Evolutionary conservation across 2,797 vertebrate genomes (phyloP).

Genomic region (Synanceia verrucosa): DNA sequence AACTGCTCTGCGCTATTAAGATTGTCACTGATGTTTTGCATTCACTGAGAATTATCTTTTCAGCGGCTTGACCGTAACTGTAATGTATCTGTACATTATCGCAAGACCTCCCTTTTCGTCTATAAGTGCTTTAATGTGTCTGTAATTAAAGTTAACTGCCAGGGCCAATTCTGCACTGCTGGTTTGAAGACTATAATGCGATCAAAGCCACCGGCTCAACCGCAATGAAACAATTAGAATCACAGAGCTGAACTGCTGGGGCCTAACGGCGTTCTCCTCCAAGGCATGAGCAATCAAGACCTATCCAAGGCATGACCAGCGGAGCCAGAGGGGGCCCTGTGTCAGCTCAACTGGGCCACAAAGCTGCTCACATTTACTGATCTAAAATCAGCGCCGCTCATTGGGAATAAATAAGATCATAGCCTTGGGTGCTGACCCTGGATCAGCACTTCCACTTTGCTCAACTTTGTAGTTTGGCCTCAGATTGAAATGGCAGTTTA

Average conservation of each 20-base stretch:
- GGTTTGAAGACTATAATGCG: constrained; percentile 66
- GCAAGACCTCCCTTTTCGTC: constrained; percentile 61
- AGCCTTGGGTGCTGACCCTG: constrained; percentile 22
- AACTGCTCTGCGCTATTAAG: constrained; percentile 14
- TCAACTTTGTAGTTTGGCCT: constrained; percentile 36
- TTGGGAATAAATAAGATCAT: constrained; percentile 11
- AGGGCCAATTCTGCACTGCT: constrained; percentile 63
- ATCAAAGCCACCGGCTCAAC: constrained; percentile 70
- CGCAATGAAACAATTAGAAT: constrained; percentile 80
- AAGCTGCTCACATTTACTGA: constrained; percentile 7
- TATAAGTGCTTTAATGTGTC: constrained; percentile 75
- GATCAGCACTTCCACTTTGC: constrained; percentile 33
- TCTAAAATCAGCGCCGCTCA: background rate
- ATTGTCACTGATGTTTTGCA: constrained; percentile 39
- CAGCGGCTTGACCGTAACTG: constrained; percentile 39
- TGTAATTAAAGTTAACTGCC: constrained; percentile 76
- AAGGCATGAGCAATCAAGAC: constrained; percentile 70
- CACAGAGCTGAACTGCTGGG: constrained; percentile 66
- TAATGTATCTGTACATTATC: constrained; percentile 57
- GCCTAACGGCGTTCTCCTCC: constrained; percentile 62
- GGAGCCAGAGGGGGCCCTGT: constrained; percentile 37
- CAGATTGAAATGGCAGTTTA: constrained; percentile 13
- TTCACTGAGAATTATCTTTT: constrained; percentile 31
- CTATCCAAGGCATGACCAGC: constrained; percentile 62
- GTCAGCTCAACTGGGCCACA: constrained; percentile 13